These are phyloP conservation scores for Cataglyphis livida DNA, from an alignment of 2,888 invertebrate genomes.

Conservation along the genomic window DNA sequence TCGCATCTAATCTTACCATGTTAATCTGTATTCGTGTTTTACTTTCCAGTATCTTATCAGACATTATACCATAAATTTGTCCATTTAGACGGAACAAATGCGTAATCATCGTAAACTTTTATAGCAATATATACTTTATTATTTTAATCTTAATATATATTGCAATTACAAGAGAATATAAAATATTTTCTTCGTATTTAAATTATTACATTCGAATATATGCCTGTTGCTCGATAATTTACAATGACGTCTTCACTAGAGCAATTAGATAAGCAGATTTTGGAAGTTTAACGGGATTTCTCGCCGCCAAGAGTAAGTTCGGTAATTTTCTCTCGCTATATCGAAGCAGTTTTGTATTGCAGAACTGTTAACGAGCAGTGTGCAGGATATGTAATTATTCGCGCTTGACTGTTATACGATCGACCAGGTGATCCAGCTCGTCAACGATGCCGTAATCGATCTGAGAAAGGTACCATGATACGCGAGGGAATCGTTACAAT, in stretches of 20 bases:
- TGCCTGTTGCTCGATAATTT: neutral
- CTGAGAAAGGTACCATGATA: constrained; percentile 40
- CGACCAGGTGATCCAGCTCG: constrained; percentile 15
- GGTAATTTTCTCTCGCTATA: neutral
- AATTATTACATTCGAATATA: neutral
- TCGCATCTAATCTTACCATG: neutral
- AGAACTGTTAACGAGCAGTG: constrained; percentile 30
- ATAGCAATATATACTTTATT: neutral
- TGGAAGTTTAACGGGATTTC: constrained; percentile 12
- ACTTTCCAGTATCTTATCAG: neutral
- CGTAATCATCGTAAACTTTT: constrained; percentile 15
- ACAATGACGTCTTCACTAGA: constrained; percentile 9
- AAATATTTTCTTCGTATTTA: neutral
- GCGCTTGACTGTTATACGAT: constrained; percentile 27
- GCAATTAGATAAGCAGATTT: constrained; percentile 31
- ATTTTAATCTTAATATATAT: neutral
- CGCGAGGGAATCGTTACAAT: neutral
- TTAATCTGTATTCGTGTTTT: neutral
- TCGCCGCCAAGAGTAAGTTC: constrained; percentile 8
- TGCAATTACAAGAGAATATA: neutral
- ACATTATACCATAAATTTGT: neutral
- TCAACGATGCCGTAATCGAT: constrained; percentile 40
- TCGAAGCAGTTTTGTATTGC: constrained; percentile 31
- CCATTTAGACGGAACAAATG: neutral
- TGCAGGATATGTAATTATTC: constrained; percentile 32